Conservation (phyloP, 2,113 vertebrate genomes). For the Zosterops hypoxanthus region DNA sequence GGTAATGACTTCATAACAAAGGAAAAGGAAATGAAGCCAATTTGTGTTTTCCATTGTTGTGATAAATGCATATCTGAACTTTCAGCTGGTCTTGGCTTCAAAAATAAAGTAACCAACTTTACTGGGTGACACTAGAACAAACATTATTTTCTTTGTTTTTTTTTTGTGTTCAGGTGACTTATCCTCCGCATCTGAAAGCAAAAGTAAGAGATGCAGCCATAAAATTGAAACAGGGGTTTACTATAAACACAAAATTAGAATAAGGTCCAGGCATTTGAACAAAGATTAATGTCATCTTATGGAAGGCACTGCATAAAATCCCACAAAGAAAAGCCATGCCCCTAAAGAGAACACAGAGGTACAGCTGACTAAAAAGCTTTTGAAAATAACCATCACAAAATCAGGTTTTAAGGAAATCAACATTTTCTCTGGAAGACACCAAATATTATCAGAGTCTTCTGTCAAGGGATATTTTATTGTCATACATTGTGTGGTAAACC, state of each 20-base stretch:
- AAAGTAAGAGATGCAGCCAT: neutral
- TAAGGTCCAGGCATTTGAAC: neutral
- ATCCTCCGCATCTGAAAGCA: neutral
- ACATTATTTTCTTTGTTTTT: neutral
- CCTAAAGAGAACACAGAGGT: neutral
- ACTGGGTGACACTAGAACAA: neutral
- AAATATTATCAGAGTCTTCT: neutral
- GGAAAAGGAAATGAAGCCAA: constrained; percentile 64
- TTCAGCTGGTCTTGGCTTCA: constrained; percentile 58
- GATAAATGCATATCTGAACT: constrained; percentile 74
- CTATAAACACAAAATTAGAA: neutral
- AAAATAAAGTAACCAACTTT: constrained; percentile 17
- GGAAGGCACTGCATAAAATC: neutral
- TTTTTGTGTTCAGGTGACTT: neutral
- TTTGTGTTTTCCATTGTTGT: constrained; percentile 72
- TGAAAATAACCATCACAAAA: neutral
- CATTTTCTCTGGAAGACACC: neutral
- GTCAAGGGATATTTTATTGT: neutral
- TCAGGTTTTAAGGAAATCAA: neutral
- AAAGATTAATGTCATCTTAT: neutral
- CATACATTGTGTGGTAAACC: neutral
- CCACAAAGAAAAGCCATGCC: neutral
- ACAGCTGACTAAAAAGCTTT: neutral
- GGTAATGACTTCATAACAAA: constrained; percentile 80
- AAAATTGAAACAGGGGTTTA: neutral